Percentiles rank a stretch among this genome's conserved stretches.
Evolutionary conservation across 2,113 vertebrate species (phyloP).

Genomic region (Notarius quadriscutis): DNA sequence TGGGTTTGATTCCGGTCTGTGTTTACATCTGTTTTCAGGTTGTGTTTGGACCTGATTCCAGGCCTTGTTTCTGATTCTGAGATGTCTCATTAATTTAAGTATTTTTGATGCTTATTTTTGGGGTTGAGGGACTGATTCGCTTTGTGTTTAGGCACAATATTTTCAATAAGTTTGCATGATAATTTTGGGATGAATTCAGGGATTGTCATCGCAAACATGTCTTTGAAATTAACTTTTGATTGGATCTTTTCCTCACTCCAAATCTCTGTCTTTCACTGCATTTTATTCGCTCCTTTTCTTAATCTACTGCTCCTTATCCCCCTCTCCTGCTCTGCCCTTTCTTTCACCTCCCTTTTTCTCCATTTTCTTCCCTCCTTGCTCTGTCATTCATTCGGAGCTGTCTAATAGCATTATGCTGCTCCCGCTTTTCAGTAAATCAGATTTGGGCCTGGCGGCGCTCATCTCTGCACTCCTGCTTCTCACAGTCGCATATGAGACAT

Average conservation of each 20-base stretch:
- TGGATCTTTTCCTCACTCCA: neutral
- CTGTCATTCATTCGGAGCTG: conserved; percentile 25
- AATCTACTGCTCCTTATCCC: neutral
- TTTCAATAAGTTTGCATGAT: neutral
- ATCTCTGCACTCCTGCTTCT: conserved; percentile 21
- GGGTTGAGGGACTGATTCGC: neutral
- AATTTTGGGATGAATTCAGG: neutral
- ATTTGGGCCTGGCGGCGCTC: conserved; percentile 29
- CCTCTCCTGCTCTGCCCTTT: conserved; percentile 17
- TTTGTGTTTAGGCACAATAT: neutral
- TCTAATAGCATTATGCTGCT: conserved; percentile 41
- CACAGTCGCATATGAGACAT: conserved; percentile 38
- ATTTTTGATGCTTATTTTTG: too few species aligned
- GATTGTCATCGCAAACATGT: neutral
- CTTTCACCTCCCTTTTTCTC: conserved; percentile 8
- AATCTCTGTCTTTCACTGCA: neutral
- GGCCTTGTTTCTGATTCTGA: neutral
- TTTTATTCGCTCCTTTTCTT: neutral
- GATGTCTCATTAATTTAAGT: neutral
- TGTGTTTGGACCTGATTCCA: neutral
- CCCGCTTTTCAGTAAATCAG: conserved; percentile 43
- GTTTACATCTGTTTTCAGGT: neutral
- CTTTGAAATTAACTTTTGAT: neutral
- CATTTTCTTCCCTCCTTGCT: neutral
- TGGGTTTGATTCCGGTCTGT: neutral